Evolutionary conservation across 1,140 invertebrate species (phyloP), one percentile per base, ranked within the genome.

Genomic region (Megathymus violae): DNA sequence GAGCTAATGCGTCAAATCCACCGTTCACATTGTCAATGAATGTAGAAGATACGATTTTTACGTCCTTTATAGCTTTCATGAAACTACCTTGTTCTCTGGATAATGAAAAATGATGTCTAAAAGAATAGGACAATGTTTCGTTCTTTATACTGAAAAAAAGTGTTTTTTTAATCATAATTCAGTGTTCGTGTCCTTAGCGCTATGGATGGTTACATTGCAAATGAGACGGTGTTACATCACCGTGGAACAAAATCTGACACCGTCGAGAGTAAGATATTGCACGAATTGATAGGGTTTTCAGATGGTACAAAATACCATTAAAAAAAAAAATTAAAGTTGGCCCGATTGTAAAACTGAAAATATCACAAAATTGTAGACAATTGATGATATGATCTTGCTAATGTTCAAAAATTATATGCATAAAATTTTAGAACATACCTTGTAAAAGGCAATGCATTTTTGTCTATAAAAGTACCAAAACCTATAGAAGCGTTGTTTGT

Each of bases 381-480:
- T n/a, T n/a, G n/a, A n/a, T n/a, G n/a, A n/a, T n/a, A n/a, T n/a
- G n/a, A n/a, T n/a, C n/a, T n/a, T n/a, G n/a, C n/a, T n/a, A n/a
- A n/a, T n/a, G n/a, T n/a, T n/a, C n/a, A n/a, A n/a, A n/a, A n/a
- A n/a, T n/a, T n/a, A n/a, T n/a, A n/a, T n/a, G n/a, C n/a, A 25
- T 46, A 13, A 15, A 16, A n/a, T 5, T 44, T 10, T 51, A 19
- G 36, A 10, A 62, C 82, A 59, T 92, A 93, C 82, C 92, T 94
- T 5, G 95, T 94, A 89, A 95, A 97, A 0, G 97, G 97, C 87
- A 97, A 93, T 0, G 94, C 92, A 19, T 96, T 95, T 91, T 98
- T 98, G 74, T 98, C 97, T 0, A 98, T 94, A 91, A 98, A 98
- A 58, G 95, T 96, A 3, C 97, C 97, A 79, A 98, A 97, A 44